Evolutionary conservation across 2,888 invertebrate species (phyloP).

Genomic region (Agonopterix arenella): DNA sequence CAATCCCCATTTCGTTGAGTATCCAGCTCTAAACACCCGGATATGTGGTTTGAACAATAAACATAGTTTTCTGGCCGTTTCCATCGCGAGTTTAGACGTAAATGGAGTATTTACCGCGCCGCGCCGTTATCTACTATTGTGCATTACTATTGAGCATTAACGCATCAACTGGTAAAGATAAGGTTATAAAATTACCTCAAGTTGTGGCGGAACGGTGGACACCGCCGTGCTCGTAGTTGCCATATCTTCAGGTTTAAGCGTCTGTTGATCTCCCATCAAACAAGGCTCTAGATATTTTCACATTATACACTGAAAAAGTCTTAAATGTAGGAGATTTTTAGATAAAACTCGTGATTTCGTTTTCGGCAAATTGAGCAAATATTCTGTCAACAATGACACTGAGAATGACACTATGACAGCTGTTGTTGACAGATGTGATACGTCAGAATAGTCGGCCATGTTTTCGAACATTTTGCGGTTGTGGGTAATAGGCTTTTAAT

Average conservation of each 20-base stretch:
- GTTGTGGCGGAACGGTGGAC: constrained; percentile 54
- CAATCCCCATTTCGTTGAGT: constrained; percentile 68
- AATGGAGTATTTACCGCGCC: constrained; percentile 22
- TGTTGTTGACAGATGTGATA: no score
- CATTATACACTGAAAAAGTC: constrained; percentile 23
- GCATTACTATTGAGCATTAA: no score
- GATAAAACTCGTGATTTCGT: no score
- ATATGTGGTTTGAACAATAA: constrained; percentile 19
- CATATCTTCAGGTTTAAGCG: constrained; percentile 49
- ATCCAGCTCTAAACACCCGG: constrained; percentile 19
- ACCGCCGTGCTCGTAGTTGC: constrained; percentile 66
- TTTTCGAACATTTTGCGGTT: no score
- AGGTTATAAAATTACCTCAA: constrained; percentile 41
- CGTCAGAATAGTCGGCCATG: no score
- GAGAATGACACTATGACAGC: no score
- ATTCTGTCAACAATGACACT: no score
- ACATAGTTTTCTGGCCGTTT: constrained; percentile 19
- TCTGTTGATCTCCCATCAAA: constrained; percentile 60
- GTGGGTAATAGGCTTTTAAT: no score
- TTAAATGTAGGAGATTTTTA: no score
- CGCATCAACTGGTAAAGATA: no score
- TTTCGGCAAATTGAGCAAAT: no score
- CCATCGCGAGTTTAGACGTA: constrained; percentile 35
- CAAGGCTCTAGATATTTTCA: constrained; percentile 22
- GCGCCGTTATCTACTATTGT: no score